Evolutionary conservation across 2,113 vertebrate species (phyloP).

Genomic region (Leptocoma aspasia): DNA sequence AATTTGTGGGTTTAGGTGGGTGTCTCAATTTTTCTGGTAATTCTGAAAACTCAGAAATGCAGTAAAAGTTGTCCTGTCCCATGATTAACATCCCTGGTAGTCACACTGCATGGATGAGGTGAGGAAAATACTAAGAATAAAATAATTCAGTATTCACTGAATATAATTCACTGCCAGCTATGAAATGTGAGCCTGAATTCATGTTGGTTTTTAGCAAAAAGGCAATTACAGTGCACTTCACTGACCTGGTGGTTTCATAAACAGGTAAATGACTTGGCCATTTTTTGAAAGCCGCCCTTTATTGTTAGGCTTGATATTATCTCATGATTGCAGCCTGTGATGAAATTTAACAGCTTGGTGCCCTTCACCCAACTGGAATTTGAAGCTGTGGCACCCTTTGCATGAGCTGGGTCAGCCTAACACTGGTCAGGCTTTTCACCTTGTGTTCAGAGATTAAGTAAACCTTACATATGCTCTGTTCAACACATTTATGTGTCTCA

Average conservation of each 20-base stretch:
- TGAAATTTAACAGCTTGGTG: neutral
- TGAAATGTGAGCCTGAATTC: neutral
- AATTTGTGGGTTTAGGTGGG: neutral
- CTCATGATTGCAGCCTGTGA: neutral
- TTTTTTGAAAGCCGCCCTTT: neutral
- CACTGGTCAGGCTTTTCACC: neutral
- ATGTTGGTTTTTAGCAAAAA: neutral
- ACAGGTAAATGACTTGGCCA: neutral
- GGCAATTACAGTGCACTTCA: neutral
- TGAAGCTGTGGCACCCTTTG: neutral
- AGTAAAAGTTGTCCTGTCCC: neutral
- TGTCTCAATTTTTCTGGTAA: neutral
- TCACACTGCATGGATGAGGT: neutral
- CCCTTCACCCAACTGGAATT: neutral
- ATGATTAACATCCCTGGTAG: neutral
- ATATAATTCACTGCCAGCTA: neutral
- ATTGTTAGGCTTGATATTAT: neutral
- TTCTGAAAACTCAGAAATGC: neutral
- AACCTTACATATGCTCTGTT: neutral
- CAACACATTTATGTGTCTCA: neutral
- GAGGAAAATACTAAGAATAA: neutral
- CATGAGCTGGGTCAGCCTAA: neutral
- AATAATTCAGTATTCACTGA: neutral
- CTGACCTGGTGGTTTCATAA: neutral
- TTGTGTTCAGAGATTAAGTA: neutral